These are phyloP conservation scores for Sapajus apella DNA, from an alignment of 2,113 vertebrate genomes.

Conservation along the genomic window DNA sequence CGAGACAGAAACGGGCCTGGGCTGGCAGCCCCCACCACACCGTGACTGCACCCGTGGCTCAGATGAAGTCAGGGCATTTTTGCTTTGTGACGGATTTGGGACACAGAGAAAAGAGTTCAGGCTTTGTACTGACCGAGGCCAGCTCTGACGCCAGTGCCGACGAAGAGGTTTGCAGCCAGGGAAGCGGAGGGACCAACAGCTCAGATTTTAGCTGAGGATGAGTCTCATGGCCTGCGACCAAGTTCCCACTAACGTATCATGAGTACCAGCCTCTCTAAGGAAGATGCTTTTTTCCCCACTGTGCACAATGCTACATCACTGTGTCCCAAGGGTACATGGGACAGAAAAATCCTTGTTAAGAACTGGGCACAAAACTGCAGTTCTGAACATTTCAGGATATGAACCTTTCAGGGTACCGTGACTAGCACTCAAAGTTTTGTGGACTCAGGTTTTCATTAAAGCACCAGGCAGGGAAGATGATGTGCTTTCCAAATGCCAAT, in stretches of 20 bases:
- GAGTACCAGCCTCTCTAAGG: background rate
- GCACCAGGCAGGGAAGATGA: background rate
- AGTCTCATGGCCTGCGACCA: accelerated
- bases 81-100: conserved; percentile 62
- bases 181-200: background rate
- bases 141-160: background rate
- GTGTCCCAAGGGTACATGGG: background rate
- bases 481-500: conserved; percentile 12
- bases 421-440: background rate
- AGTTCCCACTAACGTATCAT: accelerated
- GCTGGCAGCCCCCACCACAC: background rate
- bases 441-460: background rate
- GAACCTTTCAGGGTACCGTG: background rate
- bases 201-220: background rate
- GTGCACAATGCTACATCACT: accelerated
- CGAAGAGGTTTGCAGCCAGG: background rate
- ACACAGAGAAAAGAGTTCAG: background rate
- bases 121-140: background rate
- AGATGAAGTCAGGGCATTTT: background rate
- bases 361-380: background rate
- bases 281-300: background rate
- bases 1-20: background rate
- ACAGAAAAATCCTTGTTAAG: background rate
- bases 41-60: background rate
- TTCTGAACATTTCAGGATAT: background rate